Evolutionary conservation across 2,888 invertebrate species (phyloP), one percentile per base, ranked within the genome.

Genomic region (Synanthedon vespiformis): DNA sequence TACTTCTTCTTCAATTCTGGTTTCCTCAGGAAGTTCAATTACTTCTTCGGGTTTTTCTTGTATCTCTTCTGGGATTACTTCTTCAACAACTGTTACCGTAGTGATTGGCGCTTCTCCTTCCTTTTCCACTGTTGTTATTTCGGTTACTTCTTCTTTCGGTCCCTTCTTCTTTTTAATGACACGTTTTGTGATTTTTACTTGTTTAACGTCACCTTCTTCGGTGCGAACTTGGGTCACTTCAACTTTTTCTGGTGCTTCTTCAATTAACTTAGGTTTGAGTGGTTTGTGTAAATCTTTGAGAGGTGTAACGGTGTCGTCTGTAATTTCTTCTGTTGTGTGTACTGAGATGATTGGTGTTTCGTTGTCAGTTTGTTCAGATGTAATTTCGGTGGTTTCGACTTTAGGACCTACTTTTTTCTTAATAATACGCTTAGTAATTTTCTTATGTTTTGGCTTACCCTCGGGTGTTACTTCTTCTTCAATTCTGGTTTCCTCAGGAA

Each of bases 121-220:
- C 55, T 67, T 68, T 51, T 77, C 68, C 40, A 75, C 69, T 44
- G 85, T 84, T 13, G 40, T 10, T 40, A 74, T 74, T 61, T 77
- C 78, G 11, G 87, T 80, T 48, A 77, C 67, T 49, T 18, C 18
- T 56, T 55, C 44, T 53, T 53, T 50, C 13, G 44, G 18, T 34
- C 52, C 52, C 27, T 50, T 60, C 51, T 55, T 48, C 56, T 56
- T 49, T 60, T 52, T 56, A 1, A 57, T 51, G 0, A 55, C 22
- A 0, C 57, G 54, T 34, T 56, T 57, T 0, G 48, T 55, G 2
- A 57, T 60, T 47, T 56, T 60, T 1, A 57, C 47, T 10, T 50
- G 53, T 3, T 54, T 40, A 51, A 62, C 61, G 56, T 49, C 58
- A 55, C 55, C 58, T 52, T 57, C 54, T 16, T 61, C 55, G 4